Conservation (phyloP, 2,888 invertebrate genomes). For the Diaphora mendica region DNA sequence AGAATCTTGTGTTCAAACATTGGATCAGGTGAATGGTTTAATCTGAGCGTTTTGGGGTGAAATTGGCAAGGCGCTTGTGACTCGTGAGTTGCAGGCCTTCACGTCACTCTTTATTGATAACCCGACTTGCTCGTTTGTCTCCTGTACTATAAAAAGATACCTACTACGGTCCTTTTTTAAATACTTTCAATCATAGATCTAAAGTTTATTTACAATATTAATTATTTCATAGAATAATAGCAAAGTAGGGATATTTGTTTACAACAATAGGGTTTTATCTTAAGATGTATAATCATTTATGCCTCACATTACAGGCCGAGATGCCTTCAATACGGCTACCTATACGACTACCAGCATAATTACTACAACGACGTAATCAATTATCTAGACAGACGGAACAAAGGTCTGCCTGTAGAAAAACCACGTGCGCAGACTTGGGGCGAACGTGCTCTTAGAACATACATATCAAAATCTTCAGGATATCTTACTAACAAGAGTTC, state of each 20-base stretch:
- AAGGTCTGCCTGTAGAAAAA: slow-evolving; percentile 89
- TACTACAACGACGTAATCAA: slow-evolving; percentile 95
- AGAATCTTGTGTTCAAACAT: slow-evolving; percentile 91
- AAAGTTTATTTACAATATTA: not conserved
- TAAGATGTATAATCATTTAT: slow-evolving; percentile 22
- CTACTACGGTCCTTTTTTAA: not conserved
- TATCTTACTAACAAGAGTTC: slow-evolving; percentile 83
- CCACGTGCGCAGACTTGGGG: slow-evolving; percentile 95
- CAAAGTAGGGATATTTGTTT: not conserved
- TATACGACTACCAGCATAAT: slow-evolving; percentile 94
- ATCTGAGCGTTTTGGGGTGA: not conserved
- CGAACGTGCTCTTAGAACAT: slow-evolving; percentile 92
- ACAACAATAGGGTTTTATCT: not conserved
- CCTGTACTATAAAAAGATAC: not conserved
- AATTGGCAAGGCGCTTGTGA: too few relatives aligned
- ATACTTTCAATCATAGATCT: not conserved
- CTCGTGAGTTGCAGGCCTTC: too few relatives aligned
- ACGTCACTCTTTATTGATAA: too few relatives aligned
- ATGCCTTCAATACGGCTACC: slow-evolving; percentile 92
- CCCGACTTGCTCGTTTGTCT: too few relatives aligned
- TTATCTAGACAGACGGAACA: slow-evolving; percentile 91
- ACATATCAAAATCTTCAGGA: slow-evolving; percentile 87
- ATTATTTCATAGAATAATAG: not conserved
- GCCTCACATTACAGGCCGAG: slow-evolving; percentile 87
- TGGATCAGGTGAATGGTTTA: slow-evolving; percentile 90